Evolutionary conservation across 2,113 vertebrate species (phyloP), one percentile per base, ranked within the genome.

Genomic region (Eudyptes chrysolophus): DNA sequence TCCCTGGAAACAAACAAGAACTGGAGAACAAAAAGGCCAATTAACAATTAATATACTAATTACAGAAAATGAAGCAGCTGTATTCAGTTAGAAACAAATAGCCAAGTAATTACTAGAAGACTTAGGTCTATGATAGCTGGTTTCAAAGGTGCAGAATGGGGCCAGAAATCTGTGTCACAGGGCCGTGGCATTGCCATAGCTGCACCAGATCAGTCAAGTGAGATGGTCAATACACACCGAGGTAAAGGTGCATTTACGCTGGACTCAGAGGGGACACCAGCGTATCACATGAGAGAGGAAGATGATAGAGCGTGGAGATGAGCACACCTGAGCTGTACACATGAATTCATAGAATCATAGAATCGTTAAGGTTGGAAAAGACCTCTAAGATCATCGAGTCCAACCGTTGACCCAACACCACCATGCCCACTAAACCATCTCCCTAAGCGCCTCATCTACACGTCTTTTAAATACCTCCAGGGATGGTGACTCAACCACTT

Each of bases 291-390:
- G 7, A 42, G 40, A 55, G 16, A 70, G 49, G 13, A 71, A 44
- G 30, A 48, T 0, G 0, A 36, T 5, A n/a, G 24, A 51, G 26
- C 1, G 2, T 34, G 44, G 68, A 75, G 13, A 13, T 22, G 48
- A 62, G 48, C 2, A 0, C 29, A 55, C 32, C 60, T 83, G 61
- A 72, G 55, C 36, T 3, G 2, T 19, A 57, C 15, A 20, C 29
- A 11, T 34, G 1, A 38, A 42, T 58, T 42, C 42, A 42, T 16
- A 42, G 42, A 42, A 42, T 42, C 42, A 42, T 42, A 42, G 42
- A 42, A 42, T 42, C 42, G 15, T 42, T 42, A 42, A 42, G 14
- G 42, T 42, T 42, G 42, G 42, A 42, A 42, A 7, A 42, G 42
- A 42, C 42, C 42, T 42, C 42, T 2, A 42, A 42, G 42, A 42